Percentiles rank a stretch among this genome's conserved stretches.
phyloP scores from a whole-genome alignment of 2,113 vertebrate genomes.

The Oreochromis tanganicae region DNA sequence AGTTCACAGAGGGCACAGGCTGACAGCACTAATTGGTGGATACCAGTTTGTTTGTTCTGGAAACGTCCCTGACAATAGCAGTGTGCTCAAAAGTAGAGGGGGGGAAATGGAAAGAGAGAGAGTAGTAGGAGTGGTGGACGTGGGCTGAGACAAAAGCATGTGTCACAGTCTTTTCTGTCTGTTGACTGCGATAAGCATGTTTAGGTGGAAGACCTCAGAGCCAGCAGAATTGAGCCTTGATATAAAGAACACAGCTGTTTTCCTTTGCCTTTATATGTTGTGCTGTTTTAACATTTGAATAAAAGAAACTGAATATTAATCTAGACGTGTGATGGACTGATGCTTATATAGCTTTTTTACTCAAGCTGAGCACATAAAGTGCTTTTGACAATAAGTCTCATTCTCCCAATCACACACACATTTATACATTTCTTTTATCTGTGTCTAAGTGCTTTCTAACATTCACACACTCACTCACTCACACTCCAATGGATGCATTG shows the following conservation, averaged over 20 bases:
- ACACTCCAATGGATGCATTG: neutral
- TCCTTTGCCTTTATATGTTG: neutral
- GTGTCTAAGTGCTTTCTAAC: neutral
- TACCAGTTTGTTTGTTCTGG: conserved; percentile 31
- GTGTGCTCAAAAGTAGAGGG: neutral
- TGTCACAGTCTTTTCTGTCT: conserved; percentile 50
- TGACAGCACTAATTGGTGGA: conserved; percentile 39
- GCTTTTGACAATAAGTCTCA: neutral
- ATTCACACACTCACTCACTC: neutral
- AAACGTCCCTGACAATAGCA: neutral
- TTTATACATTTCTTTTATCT: neutral
- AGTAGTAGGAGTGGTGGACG: conserved; percentile 12
- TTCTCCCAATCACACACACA: neutral
- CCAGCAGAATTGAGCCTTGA: neutral
- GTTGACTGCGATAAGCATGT: conserved; percentile 56
- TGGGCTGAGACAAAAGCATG: conserved; percentile 60
- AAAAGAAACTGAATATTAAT: neutral
- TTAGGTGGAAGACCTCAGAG: conserved; percentile 31
- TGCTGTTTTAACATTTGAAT: neutral
- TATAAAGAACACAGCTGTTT: neutral
- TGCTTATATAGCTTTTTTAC: neutral
- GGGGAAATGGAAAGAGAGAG: accelerated
- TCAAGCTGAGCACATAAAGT: neutral
- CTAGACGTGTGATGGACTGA: neutral
- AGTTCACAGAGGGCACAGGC: conserved; percentile 1